phyloP scores from a whole-genome alignment of 2,888 invertebrate species.

The Chironomus tentans region DNA sequence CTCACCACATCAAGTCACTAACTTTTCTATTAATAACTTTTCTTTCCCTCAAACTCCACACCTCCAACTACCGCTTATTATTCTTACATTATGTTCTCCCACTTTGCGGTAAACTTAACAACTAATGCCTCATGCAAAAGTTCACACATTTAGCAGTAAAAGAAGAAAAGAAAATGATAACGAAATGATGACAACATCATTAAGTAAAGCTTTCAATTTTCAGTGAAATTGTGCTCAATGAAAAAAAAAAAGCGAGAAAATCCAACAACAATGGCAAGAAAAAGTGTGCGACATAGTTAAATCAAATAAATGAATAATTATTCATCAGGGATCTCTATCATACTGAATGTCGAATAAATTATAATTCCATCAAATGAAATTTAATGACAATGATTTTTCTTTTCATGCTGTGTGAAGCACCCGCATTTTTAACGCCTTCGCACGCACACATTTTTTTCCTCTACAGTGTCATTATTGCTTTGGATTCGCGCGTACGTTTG shows the following conservation, averaged over 20 bases:
- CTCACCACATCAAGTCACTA: too few species aligned
- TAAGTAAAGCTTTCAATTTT: not conserved
- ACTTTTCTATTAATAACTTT: too few species aligned
- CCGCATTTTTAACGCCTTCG: not conserved
- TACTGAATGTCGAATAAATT: not conserved
- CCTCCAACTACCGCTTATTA: not conserved
- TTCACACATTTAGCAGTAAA: not conserved
- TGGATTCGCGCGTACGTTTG: not conserved
- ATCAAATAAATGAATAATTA: not conserved
- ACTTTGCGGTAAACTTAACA: not conserved
- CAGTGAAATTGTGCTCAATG: not conserved
- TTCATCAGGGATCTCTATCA: not conserved
- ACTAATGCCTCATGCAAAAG: not conserved
- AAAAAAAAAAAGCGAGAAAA: not conserved
- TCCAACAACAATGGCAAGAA: not conserved
- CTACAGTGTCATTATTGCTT: not conserved
- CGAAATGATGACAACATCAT: not conserved
- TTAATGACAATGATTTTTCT: not conserved
- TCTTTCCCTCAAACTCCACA: not conserved
- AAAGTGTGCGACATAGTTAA: not conserved
- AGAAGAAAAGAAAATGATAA: not conserved
- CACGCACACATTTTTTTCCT: not conserved
- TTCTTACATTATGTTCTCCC: not conserved
- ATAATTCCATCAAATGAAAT: not conserved
- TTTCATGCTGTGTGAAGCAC: not conserved